Conservation (phyloP, 2,888 invertebrate species). For the Ctenicera cuprea region DNA sequence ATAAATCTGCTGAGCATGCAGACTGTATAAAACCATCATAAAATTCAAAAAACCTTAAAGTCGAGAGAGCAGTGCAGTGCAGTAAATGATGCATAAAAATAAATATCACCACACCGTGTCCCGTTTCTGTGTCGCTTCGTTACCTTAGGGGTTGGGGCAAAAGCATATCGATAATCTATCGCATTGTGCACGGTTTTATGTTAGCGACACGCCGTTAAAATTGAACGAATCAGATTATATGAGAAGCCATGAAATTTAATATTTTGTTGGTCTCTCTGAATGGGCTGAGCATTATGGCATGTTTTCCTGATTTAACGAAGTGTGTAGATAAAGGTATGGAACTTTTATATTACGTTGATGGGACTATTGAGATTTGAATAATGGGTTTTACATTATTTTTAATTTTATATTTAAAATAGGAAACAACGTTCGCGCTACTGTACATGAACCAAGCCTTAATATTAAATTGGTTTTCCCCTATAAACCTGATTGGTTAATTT, state of each 20-base stretch:
- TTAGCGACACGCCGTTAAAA: slow-evolving; percentile 17
- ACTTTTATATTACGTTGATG: not conserved
- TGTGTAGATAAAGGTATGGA: not conserved
- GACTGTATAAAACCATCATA: slow-evolving; percentile 2
- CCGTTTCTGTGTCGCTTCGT: slow-evolving; percentile 13
- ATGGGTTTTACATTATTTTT: no score
- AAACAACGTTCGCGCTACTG: no score
- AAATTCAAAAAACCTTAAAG: slow-evolving; percentile 6
- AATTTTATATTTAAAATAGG: no score
- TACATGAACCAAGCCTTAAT: no score
- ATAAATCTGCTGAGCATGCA: slow-evolving; percentile 14
- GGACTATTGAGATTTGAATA: no score
- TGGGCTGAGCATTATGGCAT: slow-evolving; percentile 1
- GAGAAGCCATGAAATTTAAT: slow-evolving; percentile 20
- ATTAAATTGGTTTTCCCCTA: no score
- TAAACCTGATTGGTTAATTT: no score
- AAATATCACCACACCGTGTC: slow-evolving; percentile 14
- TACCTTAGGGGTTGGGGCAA: slow-evolving; percentile 14
- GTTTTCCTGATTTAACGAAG: slow-evolving; percentile 19
- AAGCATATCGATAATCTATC: slow-evolving; percentile 28
- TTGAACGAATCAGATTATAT: slow-evolving; percentile 23
- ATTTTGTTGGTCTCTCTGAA: slow-evolving; percentile 28
- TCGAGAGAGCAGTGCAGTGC: slow-evolving; percentile 10
- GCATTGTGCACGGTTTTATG: slow-evolving; percentile 29
- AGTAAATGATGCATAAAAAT: slow-evolving; percentile 33